Conservation (phyloP, 2,113 vertebrate species). For the Puffinus mauretanicus region DNA sequence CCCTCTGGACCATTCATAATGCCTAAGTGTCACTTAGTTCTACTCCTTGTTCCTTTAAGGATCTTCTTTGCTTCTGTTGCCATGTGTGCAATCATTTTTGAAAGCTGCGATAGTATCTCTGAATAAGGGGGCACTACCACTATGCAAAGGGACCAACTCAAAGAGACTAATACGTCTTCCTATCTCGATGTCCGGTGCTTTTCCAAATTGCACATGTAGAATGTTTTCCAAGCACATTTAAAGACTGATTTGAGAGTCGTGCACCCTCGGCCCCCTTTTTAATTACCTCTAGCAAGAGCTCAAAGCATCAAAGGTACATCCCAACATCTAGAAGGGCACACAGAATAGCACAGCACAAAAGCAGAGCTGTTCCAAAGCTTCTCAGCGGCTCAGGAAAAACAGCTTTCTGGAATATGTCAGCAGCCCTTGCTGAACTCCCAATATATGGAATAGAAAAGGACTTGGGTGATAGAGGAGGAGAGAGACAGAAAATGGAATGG, state of each 20-base stretch:
- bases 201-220: not conserved
- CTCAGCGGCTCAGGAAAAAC: not conserved
- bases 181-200: not conserved
- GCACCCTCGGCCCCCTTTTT: accelerated
- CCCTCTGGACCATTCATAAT: not conserved
- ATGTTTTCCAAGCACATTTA: not conserved
- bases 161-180: not conserved
- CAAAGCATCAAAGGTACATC: not conserved
- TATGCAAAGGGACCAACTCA: not conserved
- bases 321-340: not conserved
- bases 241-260: not conserved
- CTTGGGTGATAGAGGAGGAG: not conserved
- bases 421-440: not conserved
- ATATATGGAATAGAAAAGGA: not conserved
- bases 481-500: not conserved
- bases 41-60: not conserved
- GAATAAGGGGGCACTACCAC: not conserved
- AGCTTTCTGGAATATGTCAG: not conserved
- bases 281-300: not conserved
- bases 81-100: not conserved
- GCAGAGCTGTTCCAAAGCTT: not conserved
- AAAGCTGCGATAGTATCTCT: not conserved
- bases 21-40: not conserved
- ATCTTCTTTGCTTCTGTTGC: not conserved
- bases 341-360: not conserved